Base-by-base conservation (phyloP, 2,888 invertebrate species). In the Neria commutata region DNA sequence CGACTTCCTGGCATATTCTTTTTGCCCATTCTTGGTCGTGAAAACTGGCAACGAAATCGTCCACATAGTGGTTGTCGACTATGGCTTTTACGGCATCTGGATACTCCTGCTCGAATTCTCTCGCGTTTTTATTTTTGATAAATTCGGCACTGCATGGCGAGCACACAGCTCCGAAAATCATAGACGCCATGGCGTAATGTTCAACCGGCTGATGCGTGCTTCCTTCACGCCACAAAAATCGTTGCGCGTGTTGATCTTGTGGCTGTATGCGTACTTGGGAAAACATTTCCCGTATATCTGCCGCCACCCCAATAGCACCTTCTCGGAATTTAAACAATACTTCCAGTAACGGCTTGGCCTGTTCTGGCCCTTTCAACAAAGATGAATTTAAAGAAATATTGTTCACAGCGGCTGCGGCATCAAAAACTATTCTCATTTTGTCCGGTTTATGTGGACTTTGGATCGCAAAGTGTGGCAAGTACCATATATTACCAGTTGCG, bases 281-380 rank as follows among this genome's bases (percentile, higher is more conserved):
- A 42, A 53, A 42, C 53, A 53, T 63, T 45, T 65, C 59, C 1
- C 54, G 37, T 2, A 64, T 65, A 17, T 64, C 61, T 1, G 55
- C 63, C 17, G 52, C 50, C 11, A 60, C 45, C 3, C 17, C 61
- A 11, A 64, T n/a, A n/a, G 17, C 10, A 3, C 60, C 60, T 37
- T 54, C 16, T 19, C 62, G 37, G 47, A 62, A 60, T 17, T 60
- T 58, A 8, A 53, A 58, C 0, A 63, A 11, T 14, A 61, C 56
- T 1, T 5, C 3, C 19, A 59, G 19, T 0, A 62, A 26, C 0
- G 57, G 52, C 19, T 58, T 52, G n/a, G 53, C 54, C 40, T 61
- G 56, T 51, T 78, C 76, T 1, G 78, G 75, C 2, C 78, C 78
- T 26, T 66, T 64, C 2, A 77, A 54, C 2, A 58, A 11, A 2